These are phyloP conservation scores for Campylomormyrus tamandua DNA, from an alignment of 2,113 vertebrate species.

Conservation along the genomic window DNA sequence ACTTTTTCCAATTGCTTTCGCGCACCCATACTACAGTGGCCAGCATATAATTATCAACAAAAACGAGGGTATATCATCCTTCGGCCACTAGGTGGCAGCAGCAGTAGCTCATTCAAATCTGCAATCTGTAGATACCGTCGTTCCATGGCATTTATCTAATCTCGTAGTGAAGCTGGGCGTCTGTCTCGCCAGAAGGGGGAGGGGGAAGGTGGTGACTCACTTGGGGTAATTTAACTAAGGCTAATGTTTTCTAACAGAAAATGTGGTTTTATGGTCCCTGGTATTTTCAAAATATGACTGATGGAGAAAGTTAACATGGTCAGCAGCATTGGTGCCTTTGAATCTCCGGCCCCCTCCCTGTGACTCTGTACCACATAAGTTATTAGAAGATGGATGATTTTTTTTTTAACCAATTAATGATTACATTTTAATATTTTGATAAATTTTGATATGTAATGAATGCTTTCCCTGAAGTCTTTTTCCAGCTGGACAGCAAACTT, in stretches of 20 bases:
- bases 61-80: neutral
- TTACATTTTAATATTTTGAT: no score
- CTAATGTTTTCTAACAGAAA: neutral
- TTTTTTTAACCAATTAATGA: no score
- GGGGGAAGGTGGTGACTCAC: neutral
- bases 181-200: neutral
- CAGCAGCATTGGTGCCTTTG: neutral
- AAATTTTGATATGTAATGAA: neutral
- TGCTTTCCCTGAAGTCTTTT: neutral
- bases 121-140: no score
- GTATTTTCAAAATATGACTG: neutral
- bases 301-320: neutral
- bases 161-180: neutral
- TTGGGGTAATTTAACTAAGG: neutral
- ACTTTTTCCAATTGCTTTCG: neutral
- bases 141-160: neutral
- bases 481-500: neutral
- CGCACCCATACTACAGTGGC: neutral
- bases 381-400: neutral
- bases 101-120: neutral
- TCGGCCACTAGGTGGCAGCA: constrained; percentile 1
- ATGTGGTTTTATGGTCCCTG: neutral
- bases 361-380: neutral
- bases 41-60: neutral
- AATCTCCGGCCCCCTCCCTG: neutral